Evolutionary conservation across 2,113 vertebrate species (phyloP).

Genomic region (Dipodomys stephensi): DNA sequence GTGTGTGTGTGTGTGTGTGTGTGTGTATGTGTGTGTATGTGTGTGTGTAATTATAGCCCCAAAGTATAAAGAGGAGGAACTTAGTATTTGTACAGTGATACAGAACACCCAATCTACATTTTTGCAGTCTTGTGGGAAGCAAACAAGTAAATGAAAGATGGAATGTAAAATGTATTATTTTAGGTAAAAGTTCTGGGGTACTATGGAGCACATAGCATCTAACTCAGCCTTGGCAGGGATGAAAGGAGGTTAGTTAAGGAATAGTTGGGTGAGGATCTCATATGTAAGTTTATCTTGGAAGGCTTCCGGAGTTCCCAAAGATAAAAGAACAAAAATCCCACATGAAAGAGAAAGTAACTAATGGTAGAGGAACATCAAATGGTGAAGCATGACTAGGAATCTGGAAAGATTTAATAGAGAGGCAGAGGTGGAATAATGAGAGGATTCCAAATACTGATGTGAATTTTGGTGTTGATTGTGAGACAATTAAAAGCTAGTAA

Average conservation of each 20-base stretch:
- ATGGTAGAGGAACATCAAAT: neutral
- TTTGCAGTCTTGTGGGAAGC: neutral
- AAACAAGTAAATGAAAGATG: neutral
- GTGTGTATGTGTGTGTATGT: neutral
- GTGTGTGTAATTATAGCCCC: neutral
- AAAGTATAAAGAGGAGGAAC: neutral
- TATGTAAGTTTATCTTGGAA: neutral
- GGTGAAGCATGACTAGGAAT: neutral
- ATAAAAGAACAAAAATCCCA: neutral
- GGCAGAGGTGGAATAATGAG: neutral
- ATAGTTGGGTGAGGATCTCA: neutral
- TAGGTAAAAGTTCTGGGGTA: neutral
- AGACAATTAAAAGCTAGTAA: neutral
- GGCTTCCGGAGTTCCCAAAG: neutral
- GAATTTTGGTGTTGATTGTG: neutral
- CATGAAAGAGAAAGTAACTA: neutral
- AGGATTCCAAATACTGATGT: neutral
- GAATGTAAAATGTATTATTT: neutral
- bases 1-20: neutral
- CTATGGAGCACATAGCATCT: neutral
- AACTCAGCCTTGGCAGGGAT: neutral
- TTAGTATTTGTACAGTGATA: constrained; percentile 1
- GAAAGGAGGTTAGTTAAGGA: neutral
- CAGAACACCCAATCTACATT: neutral
- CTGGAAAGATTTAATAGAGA: neutral